Evolutionary conservation across 1,140 invertebrate species (phyloP), one percentile per base, ranked within the genome.

Genomic region (Drosophila nigromelanica): DNA sequence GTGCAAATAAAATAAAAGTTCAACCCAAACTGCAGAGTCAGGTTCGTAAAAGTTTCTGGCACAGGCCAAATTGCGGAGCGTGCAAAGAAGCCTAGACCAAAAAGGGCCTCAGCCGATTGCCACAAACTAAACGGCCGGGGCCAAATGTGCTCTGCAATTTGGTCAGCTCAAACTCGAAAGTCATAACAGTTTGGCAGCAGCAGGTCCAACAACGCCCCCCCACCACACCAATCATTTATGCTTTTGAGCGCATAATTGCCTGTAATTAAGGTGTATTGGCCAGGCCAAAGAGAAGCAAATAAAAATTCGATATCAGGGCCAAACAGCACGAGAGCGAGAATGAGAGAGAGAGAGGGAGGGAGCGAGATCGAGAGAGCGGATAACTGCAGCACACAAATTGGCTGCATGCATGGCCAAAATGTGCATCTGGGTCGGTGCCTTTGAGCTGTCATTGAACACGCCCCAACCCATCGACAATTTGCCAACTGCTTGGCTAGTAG

Each of bases 241-340:
- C 82, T 85, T 87, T 87, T 87, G 83, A 89, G 76, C 83, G 58
- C 83, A 87, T 87, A 87, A 87, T 82, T 89, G 83, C 83, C 76
- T 89, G 80, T 87, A 89, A 87, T 87, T 89, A 87, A 87, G 82
- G 82, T 82, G 76, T 86, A 80, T 86, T 80, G 77, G 55, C 55
- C 42, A 39, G 61, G 60, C 55, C 60, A 39, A 75, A 45, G 39
- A 24, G 58, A 48, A 43, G 42, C 66, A 86, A 80, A 86, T 75
- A 70, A 81, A 85, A 85, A 85, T 81, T 74, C 74, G 60, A 81
- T 83, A 85, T 77, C 70, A 39, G 61, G 12, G 12, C 33, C 61
- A 42, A 40, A 45, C 47, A 55, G 51, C 10, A 3, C 47, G 40
- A 50, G 40, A 50, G 21, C 3, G 21, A 24, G 3, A 24, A 3